Percentiles rank a stretch among this genome's conserved stretches.
These are phyloP conservation scores for Sinopyrophorus schimmeli DNA, from an alignment of 2,888 invertebrate genomes.

Conservation along the genomic window DNA sequence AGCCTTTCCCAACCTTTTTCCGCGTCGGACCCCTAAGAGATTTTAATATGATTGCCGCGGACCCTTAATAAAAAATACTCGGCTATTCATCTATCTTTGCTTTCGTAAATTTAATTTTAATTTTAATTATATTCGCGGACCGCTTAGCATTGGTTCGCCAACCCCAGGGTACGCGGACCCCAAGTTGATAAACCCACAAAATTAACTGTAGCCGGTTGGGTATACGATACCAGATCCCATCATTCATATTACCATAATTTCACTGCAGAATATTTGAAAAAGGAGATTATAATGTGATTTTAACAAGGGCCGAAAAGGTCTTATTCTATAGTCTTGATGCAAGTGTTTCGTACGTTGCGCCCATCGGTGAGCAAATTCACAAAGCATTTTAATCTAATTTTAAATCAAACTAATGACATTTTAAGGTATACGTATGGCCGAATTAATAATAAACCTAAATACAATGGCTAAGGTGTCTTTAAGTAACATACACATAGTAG, in stretches of 20 bases:
- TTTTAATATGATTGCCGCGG: too few species aligned
- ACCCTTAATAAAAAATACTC: too few species aligned
- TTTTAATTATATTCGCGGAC: too few species aligned
- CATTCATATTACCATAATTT: conserved; percentile 33
- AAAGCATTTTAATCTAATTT: background rate
- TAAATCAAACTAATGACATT: background rate
- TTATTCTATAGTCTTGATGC: background rate
- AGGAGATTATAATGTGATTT: conserved; percentile 56
- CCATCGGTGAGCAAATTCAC: background rate
- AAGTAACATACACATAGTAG: conserved; percentile 40
- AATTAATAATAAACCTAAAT: conserved; percentile 16
- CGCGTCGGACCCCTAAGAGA: too few species aligned
- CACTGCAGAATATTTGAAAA: conserved; percentile 51
- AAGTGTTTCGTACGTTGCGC: background rate
- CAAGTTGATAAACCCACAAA: background rate
- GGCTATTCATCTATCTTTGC: too few species aligned
- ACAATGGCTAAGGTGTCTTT: conserved; percentile 21
- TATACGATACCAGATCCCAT: background rate
- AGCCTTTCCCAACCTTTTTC: too few species aligned
- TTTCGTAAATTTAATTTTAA: too few species aligned
- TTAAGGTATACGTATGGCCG: conserved; percentile 25
- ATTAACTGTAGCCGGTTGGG: background rate
- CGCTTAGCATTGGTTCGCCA: too few species aligned
- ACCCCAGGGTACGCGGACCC: too few species aligned
- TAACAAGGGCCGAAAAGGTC: conserved; percentile 48